Conservation (phyloP, 2,888 invertebrate genomes). For the Cryptocephalus moraei region DNA sequence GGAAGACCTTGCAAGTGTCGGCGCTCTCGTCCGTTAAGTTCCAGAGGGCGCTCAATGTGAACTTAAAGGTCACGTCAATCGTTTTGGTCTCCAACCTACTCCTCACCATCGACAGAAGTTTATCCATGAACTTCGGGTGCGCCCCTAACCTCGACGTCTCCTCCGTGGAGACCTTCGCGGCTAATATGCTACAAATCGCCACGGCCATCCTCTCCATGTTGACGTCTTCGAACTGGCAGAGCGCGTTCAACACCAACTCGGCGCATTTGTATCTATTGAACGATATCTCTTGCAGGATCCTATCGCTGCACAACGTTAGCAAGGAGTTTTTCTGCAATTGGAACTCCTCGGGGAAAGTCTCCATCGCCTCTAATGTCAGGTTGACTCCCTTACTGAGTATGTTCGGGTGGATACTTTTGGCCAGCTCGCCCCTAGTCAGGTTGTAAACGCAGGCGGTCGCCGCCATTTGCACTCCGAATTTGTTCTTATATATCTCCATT, state of each 20-base stretch:
- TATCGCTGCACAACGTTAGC: conserved; percentile 63
- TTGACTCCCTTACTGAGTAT: conserved; percentile 52
- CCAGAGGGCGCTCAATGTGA: conserved; percentile 67
- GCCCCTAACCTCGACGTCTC: conserved; percentile 59
- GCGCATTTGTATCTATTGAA: conserved; percentile 53
- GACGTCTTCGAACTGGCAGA: conserved; percentile 56
- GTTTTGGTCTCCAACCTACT: conserved; percentile 33
- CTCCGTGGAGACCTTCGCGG: conserved; percentile 44
- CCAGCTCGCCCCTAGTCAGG: conserved; percentile 54
- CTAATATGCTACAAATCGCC: conserved; percentile 68
- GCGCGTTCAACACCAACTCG: conserved; percentile 57
- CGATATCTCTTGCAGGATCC: conserved; percentile 61
- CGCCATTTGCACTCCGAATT: conserved; percentile 60
- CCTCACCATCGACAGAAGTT: conserved; percentile 51
- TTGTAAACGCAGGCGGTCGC: conserved; percentile 68
- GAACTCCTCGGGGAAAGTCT: conserved; percentile 52
- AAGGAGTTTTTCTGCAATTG: conserved; percentile 65
- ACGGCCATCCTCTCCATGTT: conserved; percentile 69
- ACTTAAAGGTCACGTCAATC: conserved; percentile 61
- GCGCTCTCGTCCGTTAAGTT: conserved; percentile 70
- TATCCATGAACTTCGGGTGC: conserved; percentile 56
- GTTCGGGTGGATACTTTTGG: conserved; percentile 52
- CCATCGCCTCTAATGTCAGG: conserved; percentile 57
- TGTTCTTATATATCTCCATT: conserved; percentile 39
- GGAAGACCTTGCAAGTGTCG: conserved; percentile 56